Base-by-base conservation (phyloP, 2,113 vertebrate genomes). In the Vulpes ferrilata region DNA sequence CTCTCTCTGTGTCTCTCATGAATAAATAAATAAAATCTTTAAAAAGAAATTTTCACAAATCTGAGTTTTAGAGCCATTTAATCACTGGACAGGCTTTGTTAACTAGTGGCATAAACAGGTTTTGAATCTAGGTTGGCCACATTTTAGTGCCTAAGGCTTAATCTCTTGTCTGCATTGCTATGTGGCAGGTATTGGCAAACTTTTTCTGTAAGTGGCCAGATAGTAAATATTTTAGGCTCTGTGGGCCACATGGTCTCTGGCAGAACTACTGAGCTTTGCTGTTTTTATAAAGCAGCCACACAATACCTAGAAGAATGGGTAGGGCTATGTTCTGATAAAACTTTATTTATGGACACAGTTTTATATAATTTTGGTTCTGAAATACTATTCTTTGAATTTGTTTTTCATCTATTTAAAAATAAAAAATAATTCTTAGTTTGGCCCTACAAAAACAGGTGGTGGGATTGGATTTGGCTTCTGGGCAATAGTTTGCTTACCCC, bases 391-490 rank as follows among this genome's bases (percentile, higher is more conserved):
- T 92, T 96, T 90, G n/a, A 93, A 43, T 79, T 78, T 43, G 8
- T 71, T 94, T 90, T 69, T 88, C 6, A 90, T 43, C 27, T 88
- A 55, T 86, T 93, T 80, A 71, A 96, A 87, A 93, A 88, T 79
- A 60, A 90, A 62, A 90, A 79, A 32, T 25, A 4, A 69, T 90
- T 87, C 32, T 84, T 93, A 64, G 11, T 83, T 83, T 38, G 43
- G 53, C 20, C 32, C 53, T 57, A 64, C 10, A 43, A 43, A 95
- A 96, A 55, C n/a, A 57, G 8, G 23, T n/a, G 7, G 9, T 95
- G 20, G 16, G 17, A 60, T 84, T 51, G 96, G 59, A 89, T 78
- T 92, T 88, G 53, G 19, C 32, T 53, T 95, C 2, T 92, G 78
- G 71, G 9, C 10, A 16, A 19, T 76, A 88, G 43, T 73, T 87